Percentiles rank a stretch among this genome's conserved stretches.
Conservation (phyloP, 2,888 invertebrate genomes). For the Lobophora halterata region DNA sequence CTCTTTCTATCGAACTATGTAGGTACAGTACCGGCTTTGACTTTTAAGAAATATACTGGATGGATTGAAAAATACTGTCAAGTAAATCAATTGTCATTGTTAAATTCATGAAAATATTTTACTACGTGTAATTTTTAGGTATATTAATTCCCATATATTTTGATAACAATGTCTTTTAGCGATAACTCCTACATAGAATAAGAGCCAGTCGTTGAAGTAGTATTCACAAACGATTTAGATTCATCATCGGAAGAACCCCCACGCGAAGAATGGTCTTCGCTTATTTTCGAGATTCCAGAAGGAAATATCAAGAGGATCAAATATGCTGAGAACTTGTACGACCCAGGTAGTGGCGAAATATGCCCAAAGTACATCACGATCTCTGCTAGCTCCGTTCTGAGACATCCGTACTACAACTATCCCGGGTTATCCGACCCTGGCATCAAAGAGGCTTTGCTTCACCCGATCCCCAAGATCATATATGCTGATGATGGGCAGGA, state of each 20-base stretch:
- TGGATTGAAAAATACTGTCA: too few relatives aligned
- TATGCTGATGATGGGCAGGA: conserved; percentile 61
- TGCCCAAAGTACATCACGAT: conserved; percentile 51
- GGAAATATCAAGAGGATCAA: conserved; percentile 41
- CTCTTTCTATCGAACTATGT: too few relatives aligned
- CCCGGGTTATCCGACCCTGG: conserved; percentile 59
- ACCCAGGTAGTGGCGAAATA: conserved; percentile 55
- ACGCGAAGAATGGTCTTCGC: conserved; percentile 59
- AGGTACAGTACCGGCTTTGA: too few relatives aligned
- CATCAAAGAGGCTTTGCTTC: conserved; percentile 47
- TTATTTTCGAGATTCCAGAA: conserved; percentile 36
- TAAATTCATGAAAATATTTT: too few relatives aligned
- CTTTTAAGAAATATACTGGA: too few relatives aligned
- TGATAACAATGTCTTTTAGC: conserved; percentile 27
- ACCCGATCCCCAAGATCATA: conserved; percentile 35
- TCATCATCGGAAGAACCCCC: conserved; percentile 55
- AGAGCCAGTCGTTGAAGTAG: conserved; percentile 8
- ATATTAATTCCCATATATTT: neutral
- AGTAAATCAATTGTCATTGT: too few relatives aligned
- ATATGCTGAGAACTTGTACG: conserved; percentile 42
- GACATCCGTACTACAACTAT: conserved; percentile 57
- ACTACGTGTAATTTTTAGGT: neutral
- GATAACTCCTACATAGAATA: conserved; percentile 12
- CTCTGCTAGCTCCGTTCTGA: conserved; percentile 52
- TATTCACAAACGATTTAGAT: conserved; percentile 30